These are phyloP conservation scores for Agapornis canus DNA, from an alignment of 2,797 vertebrate species.

Conservation along the genomic window DNA sequence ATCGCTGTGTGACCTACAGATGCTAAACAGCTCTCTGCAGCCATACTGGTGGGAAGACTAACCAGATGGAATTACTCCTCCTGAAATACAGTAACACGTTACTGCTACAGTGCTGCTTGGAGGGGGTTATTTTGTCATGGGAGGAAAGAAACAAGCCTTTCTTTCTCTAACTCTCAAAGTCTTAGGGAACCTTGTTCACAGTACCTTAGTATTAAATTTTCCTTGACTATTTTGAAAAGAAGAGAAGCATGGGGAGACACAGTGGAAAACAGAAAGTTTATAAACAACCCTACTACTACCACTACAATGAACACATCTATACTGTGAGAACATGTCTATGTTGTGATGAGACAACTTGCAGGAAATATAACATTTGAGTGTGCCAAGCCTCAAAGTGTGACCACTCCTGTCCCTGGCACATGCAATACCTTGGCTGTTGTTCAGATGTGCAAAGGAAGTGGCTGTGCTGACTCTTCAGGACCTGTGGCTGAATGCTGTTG, in stretches of 20 bases:
- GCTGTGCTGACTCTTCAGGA: neutral
- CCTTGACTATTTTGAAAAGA: neutral
- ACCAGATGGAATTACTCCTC: neutral
- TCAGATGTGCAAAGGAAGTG: neutral
- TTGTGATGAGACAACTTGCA: neutral
- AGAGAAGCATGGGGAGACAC: neutral
- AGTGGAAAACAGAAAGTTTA: neutral
- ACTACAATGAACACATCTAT: neutral
- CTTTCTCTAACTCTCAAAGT: neutral
- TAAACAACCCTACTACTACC: neutral
- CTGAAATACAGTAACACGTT: constrained; percentile 3
- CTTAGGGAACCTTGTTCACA: neutral
- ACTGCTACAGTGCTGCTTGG: neutral
- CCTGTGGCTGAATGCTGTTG: neutral
- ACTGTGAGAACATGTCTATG: neutral
- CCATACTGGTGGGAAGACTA: neutral
- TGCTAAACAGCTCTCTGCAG: neutral
- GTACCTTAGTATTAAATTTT: neutral
- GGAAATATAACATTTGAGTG: neutral
- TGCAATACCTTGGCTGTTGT: neutral
- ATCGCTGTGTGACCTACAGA: neutral
- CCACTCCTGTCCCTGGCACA: neutral
- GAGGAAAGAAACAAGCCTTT: neutral
- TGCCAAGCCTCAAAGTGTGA: neutral
- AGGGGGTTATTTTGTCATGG: neutral